Percentiles rank a stretch among this genome's conserved stretches.
Evolutionary conservation across 2,797 vertebrate genomes (phyloP).

Genomic region (Cyclura pinguis): DNA sequence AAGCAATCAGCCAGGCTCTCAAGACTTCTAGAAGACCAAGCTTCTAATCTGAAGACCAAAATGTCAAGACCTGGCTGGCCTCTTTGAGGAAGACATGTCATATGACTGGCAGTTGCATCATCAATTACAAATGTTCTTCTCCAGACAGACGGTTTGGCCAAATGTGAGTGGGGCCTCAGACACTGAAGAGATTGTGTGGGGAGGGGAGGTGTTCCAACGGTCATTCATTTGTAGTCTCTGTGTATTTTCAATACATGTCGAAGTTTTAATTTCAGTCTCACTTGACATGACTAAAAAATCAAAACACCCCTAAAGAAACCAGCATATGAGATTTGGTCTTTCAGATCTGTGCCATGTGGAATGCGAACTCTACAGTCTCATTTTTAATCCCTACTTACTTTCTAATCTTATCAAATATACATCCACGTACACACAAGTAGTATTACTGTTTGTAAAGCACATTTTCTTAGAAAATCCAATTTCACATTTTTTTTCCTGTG

Average conservation of each 20-base stretch:
- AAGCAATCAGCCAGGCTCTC: background rate
- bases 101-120: background rate
- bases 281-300: background rate
- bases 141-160: background rate
- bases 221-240: background rate
- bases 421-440: conserved; percentile 40
- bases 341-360: conserved; percentile 41
- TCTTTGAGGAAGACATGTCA: background rate
- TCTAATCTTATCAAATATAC: conserved; percentile 56
- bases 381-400: conserved; percentile 56
- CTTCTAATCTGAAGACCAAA: background rate
- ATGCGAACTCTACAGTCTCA: conserved; percentile 52
- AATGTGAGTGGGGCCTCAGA: background rate
- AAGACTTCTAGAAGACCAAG: background rate
- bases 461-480: conserved; percentile 59
- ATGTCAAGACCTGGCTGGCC: background rate
- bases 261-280: conserved; percentile 39
- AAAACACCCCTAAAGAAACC: conserved; percentile 31
- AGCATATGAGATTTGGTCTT: conserved; percentile 38
- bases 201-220: background rate
- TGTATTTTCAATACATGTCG: background rate
- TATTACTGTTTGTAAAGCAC: conserved; percentile 31
- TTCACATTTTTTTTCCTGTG: conserved; percentile 30
- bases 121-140: background rate
- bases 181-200: background rate